Base-by-base conservation (phyloP, 1,140 invertebrate genomes). In the Macrobrachium nipponense region DNA sequence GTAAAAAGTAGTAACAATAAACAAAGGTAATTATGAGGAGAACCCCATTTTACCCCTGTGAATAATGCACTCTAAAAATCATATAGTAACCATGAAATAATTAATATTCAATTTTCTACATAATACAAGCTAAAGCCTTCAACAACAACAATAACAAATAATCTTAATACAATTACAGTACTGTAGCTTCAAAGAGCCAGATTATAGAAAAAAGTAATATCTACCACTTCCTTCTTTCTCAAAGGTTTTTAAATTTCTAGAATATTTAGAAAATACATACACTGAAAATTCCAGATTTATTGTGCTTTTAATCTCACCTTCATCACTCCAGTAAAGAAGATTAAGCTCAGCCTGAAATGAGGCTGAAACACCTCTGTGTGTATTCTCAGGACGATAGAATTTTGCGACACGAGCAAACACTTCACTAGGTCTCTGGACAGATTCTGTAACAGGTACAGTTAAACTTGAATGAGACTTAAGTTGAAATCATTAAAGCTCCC, bases 381-480 rank as follows among this genome's bases (percentile, higher is more conserved):
- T 96, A 89, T 96, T 95, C 91, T 96, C 95, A 2, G 95, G 95
- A 88, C 96, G 93, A 89, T 95, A 96, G 89, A 96, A 93, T 88
- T 95, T 94, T 80, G 93, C 93, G 0, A 96, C 93, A 90, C 91
- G 93, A 5, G 96, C 90, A 87, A 93, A 94, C 62, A 96, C 93
- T 87, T 95, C 93, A 62, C 83, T 85, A 51, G 83, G 77, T 20
- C 76, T 85, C 51, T 60, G 60, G 23, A 12, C 20, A 20, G 59
- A 23, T 20, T 61, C 73, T 85, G 73, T 23, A 44, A 60, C 17
- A 51, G 15, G 23, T 27, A 68, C 36, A 27, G n/a, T 20, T 18
- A 0, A 0, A 68, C 10, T 20, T 0, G 6, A 68, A 10, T 27
- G n/a, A 0, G 10, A 20, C 64, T 20, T 36, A 0, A 68, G 27